These are phyloP conservation scores for Trachymyrmex septentrionalis DNA, from an alignment of 1,140 invertebrate genomes.

Conservation along the genomic window DNA sequence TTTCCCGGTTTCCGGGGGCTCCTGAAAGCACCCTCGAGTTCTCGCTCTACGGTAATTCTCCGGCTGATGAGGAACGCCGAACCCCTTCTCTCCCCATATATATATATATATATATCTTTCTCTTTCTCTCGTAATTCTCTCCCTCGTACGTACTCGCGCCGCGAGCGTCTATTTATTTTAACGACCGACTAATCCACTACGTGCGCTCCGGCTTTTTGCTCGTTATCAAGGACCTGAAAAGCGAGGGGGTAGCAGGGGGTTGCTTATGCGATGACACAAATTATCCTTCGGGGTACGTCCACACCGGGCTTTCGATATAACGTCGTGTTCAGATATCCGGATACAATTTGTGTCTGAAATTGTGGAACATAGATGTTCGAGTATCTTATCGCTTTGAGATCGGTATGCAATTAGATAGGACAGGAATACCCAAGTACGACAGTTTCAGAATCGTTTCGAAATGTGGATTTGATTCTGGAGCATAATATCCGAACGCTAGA, in stretches of 20 bases:
- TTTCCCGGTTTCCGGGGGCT: conserved; percentile 54
- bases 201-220: conserved; percentile 54
- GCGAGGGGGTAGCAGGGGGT: background rate
- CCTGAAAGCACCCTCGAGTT: conserved; percentile 59
- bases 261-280: conserved; percentile 29
- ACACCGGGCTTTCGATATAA: background rate
- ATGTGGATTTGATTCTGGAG: background rate
- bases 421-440: background rate
- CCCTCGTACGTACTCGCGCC: conserved; percentile 35
- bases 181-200: conserved; percentile 61
- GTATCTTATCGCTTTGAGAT: background rate
- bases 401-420: background rate
- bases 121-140: conserved; percentile 38
- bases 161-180: conserved; percentile 64
- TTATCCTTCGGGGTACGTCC: conserved; percentile 20
- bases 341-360: conserved; percentile 13
- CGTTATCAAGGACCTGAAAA: conserved; percentile 37
- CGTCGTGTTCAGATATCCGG: background rate
- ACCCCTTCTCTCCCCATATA: background rate
- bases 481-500: background rate
- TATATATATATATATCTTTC: background rate
- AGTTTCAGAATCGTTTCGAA: conserved; percentile 11
- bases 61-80: conserved; percentile 50
- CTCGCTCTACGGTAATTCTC: conserved; percentile 59
- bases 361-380: background rate